phyloP scores from a whole-genome alignment of 2,113 vertebrate genomes.

The Piaya cayana region DNA sequence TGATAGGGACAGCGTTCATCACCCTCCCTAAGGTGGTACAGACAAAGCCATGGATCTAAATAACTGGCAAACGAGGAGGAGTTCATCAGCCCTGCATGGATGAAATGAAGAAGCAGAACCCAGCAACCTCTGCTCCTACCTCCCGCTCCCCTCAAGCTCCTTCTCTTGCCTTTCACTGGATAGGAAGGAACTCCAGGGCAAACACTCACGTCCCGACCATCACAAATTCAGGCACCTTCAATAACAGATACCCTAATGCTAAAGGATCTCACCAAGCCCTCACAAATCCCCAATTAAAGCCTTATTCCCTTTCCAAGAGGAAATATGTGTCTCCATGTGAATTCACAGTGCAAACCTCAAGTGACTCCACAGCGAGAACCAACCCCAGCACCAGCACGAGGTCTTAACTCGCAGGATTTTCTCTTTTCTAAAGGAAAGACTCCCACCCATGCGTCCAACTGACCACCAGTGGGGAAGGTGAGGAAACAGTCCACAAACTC shows the following conservation, averaged over 20 bases:
- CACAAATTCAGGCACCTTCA: no score
- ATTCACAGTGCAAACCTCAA: fast-evolving
- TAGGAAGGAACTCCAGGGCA: fast-evolving
- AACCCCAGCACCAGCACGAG: fast-evolving
- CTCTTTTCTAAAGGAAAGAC: background rate
- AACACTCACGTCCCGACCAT: fast-evolving
- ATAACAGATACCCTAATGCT: background rate
- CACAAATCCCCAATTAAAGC: background rate
- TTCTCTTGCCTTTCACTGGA: fast-evolving
- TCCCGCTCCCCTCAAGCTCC: background rate
- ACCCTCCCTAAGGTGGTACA: background rate
- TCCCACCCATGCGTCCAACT: fast-evolving
- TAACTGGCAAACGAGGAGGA: background rate
- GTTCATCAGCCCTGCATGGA: no score
- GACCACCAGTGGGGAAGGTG: background rate
- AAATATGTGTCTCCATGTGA: fast-evolving
- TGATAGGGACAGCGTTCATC: background rate
- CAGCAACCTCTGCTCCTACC: background rate
- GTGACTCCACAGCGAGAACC: fast-evolving
- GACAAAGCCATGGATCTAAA: fast-evolving
- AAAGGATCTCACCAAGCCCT: background rate
- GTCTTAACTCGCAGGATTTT: fast-evolving
- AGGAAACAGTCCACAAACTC: background rate
- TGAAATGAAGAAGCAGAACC: background rate
- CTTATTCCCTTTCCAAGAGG: background rate